These are phyloP conservation scores for Drosophila bocki DNA, from an alignment of 1,140 invertebrate genomes.

Conservation along the genomic window DNA sequence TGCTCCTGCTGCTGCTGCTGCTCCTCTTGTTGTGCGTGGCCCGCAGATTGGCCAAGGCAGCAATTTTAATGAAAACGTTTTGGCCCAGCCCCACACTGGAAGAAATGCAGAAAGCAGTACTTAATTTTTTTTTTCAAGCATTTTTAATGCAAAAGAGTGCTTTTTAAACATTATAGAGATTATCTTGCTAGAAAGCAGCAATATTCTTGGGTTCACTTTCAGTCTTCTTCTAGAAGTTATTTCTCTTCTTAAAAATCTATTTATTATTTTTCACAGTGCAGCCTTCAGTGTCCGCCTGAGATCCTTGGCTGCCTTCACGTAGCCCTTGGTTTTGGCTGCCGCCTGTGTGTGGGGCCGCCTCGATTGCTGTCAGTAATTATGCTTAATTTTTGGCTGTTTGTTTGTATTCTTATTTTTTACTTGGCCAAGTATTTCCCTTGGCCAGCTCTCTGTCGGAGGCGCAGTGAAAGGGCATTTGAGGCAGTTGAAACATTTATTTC, in stretches of 20 bases:
- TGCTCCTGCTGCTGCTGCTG: slow-evolving; percentile 20
- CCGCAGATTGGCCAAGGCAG: slow-evolving; percentile 60
- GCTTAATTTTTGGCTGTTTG: slow-evolving; percentile 77
- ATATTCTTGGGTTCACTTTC: neutral
- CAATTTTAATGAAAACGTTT: slow-evolving; percentile 82
- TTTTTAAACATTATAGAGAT: no score
- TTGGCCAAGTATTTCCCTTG: slow-evolving; percentile 24
- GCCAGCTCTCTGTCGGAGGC: slow-evolving; percentile 20
- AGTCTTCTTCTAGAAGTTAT: neutral
- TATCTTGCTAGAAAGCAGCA: no score
- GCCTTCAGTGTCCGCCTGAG: slow-evolving; percentile 15
- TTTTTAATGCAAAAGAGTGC: neutral
- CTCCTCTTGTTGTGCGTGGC: slow-evolving; percentile 47
- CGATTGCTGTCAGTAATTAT: slow-evolving; percentile 82
- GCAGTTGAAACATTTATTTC: slow-evolving; percentile 77
- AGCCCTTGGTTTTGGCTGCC: slow-evolving; percentile 43
- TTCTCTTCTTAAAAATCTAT: neutral
- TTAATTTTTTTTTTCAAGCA: neutral
- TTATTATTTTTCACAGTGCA: slow-evolving; percentile 4
- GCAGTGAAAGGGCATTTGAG: slow-evolving; percentile 70
- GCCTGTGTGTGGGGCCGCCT: slow-evolving; percentile 68
- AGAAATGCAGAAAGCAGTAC: slow-evolving; percentile 2
- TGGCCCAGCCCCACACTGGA: slow-evolving; percentile 49
- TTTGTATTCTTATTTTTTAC: slow-evolving; percentile 46
- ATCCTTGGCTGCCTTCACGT: slow-evolving; percentile 61